A percentile compares a stretch with the other conserved stretches of the same genome.
Conservation (phyloP, 1,140 invertebrate species). For the Chrysomallon squamiferum region DNA sequence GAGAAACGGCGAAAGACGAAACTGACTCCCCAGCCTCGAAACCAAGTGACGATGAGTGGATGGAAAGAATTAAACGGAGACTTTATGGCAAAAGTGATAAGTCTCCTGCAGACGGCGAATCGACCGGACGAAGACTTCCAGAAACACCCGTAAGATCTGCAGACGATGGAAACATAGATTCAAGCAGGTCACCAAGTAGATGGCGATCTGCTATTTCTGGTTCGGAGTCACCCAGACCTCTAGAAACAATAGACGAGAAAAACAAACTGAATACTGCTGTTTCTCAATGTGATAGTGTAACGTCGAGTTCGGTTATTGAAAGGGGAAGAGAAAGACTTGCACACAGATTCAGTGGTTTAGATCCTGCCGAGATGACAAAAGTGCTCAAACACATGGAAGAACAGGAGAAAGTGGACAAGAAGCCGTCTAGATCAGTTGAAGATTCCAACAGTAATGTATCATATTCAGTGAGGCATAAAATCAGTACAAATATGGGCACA, state of each 20-base stretch:
- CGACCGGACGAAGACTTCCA: background rate
- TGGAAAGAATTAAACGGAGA: conserved; percentile 28
- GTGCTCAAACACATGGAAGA: conserved; percentile 28
- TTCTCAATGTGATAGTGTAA: conserved; percentile 12
- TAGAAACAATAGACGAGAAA: conserved; percentile 49
- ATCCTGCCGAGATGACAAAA: conserved; percentile 35
- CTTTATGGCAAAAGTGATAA: conserved; percentile 13
- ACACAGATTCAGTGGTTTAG: conserved; percentile 34
- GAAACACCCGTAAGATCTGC: background rate
- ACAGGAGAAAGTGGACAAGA: conserved; percentile 1
- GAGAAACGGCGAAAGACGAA: conserved; percentile 18
- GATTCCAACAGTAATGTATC: conserved; percentile 27
- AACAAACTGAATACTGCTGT: conserved; percentile 27
- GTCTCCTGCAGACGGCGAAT: conserved; percentile 10
- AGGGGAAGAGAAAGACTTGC: conserved; percentile 32
- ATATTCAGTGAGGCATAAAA: conserved; percentile 38
- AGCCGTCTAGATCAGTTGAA: conserved; percentile 11
- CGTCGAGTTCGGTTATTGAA: conserved; percentile 10
- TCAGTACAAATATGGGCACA: conserved; percentile 45
- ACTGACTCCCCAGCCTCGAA: conserved; percentile 2
- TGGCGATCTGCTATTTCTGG: conserved; percentile 34
- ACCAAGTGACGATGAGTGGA: conserved; percentile 19
- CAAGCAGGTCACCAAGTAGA: conserved; percentile 7
- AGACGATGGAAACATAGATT: conserved; percentile 2
- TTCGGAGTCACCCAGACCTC: conserved; percentile 5